A percentile compares a stretch with the other conserved stretches of the same genome.
These are phyloP conservation scores for Verasper variegatus DNA, from an alignment of 2,113 vertebrate species.

Conservation along the genomic window DNA sequence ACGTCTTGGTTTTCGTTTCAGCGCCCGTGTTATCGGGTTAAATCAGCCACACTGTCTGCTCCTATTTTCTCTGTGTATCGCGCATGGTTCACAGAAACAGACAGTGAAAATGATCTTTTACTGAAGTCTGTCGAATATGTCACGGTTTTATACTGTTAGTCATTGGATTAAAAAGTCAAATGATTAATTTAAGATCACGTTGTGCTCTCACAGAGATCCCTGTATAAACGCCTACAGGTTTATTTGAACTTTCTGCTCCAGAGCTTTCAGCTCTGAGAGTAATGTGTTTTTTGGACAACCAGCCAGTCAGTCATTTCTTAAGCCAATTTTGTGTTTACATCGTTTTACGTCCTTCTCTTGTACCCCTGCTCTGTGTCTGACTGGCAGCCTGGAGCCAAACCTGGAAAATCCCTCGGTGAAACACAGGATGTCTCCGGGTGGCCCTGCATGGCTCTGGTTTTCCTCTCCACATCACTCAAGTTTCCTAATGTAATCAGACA, in stretches of 20 bases:
- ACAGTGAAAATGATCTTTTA: too few species aligned
- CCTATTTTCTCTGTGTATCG: too few species aligned
- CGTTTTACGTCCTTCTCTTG: background rate
- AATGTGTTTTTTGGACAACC: background rate
- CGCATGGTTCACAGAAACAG: too few species aligned
- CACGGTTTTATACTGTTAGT: too few species aligned
- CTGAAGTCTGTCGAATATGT: too few species aligned
- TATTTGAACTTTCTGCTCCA: background rate
- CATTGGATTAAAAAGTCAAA: too few species aligned
- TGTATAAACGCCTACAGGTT: too few species aligned
- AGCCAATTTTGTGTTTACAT: slow-evolving; percentile 33
- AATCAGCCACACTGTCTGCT: too few species aligned
- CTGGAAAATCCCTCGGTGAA: slow-evolving; percentile 46
- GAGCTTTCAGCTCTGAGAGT: background rate
- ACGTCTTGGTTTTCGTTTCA: too few species aligned
- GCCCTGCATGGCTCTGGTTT: slow-evolving; percentile 39
- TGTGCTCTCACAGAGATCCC: too few species aligned
- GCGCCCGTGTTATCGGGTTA: too few species aligned
- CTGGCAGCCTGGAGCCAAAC: slow-evolving; percentile 38
- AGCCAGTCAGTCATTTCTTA: slow-evolving; percentile 5
- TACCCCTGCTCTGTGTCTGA: slow-evolving; percentile 37
- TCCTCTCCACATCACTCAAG: slow-evolving; percentile 12
- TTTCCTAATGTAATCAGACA: slow-evolving; percentile 41
- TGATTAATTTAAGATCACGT: too few species aligned
- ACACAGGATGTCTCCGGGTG: slow-evolving; percentile 57